Evolutionary conservation across 2,888 invertebrate genomes (phyloP), one percentile per base, ranked within the genome.

Genomic region (Phytoseiulus persimilis): DNA sequence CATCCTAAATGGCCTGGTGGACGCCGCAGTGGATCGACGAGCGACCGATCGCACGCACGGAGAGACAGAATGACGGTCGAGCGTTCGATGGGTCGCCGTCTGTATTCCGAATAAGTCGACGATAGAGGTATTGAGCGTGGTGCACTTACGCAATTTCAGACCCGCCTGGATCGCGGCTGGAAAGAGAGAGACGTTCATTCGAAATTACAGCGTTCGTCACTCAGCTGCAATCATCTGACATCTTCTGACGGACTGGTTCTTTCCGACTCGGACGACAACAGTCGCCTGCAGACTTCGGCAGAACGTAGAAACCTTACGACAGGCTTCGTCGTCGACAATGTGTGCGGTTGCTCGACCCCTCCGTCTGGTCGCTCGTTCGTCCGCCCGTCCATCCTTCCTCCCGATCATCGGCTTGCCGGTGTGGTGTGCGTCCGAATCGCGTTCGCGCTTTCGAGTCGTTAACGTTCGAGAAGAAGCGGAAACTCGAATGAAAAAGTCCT

Each of bases 111-210:
- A 14, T 18, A 23, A 65, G 65, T 65, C 65, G 65, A 11, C 65
- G 65, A 39, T 6, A 39, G 39, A 65, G 65, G 65, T 65, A 65
- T 65, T 46, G 9, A 14, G 46, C 46, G 46, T 11, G 46, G 46
- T 46, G 46, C 46, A 46, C 46, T 46, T 46, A 46, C 46, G 46
- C 46, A 46, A 46, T 46, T 14, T 65, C 65, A 2, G 65, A 65
- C 65, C 65, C 65, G 65, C 65, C 65, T 65, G 65, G 65, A 65
- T n/a, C n/a, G n/a, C n/a, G n/a, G n/a, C n/a, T n/a, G n/a, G n/a
- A n/a, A n/a, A n/a, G 18, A 65, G 65, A 65, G 11, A 28, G 65
- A 65, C 65, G 28, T 65, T 28, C 18, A 65, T 65, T 65, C 65
- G 11, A 65, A 65, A 65, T 65, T 65, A 65, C 65, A 65, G 18